Conservation (phyloP, 1,140 invertebrate genomes). For the Hylaeus volcanicus region DNA sequence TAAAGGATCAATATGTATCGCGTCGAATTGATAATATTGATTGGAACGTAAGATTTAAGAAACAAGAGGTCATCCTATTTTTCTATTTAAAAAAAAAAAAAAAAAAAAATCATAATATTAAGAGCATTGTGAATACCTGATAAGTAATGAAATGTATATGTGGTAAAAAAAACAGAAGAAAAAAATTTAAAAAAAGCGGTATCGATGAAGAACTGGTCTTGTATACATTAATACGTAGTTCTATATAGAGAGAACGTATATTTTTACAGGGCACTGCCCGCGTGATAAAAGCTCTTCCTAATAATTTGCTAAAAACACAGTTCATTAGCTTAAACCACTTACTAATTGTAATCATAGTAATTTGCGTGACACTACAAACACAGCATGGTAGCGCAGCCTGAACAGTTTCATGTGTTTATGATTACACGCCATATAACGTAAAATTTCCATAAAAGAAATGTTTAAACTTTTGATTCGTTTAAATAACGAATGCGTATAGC, state of each 20-base stretch:
- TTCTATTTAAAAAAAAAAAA: slow-evolving; percentile 59
- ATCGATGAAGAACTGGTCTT: slow-evolving; percentile 58
- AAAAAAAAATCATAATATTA: slow-evolving; percentile 42
- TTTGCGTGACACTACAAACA: slow-evolving; percentile 49
- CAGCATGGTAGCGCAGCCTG: slow-evolving; percentile 63
- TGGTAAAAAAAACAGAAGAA: neutral
- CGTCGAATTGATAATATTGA: slow-evolving; percentile 40
- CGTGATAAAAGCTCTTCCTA: slow-evolving; percentile 80
- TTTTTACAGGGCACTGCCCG: slow-evolving; percentile 79
- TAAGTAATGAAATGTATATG: slow-evolving; percentile 42
- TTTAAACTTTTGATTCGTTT: slow-evolving; percentile 11
- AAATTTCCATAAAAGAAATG: neutral
- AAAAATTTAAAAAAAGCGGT: neutral
- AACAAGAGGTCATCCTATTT: slow-evolving; percentile 52
- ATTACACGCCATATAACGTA: slow-evolving; percentile 12
- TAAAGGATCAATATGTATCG: slow-evolving; percentile 40
- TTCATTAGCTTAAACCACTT: slow-evolving; percentile 68
- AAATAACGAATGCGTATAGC: neutral
- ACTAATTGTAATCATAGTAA: slow-evolving; percentile 59
- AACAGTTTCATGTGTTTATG: slow-evolving; percentile 44
- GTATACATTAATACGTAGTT: slow-evolving; percentile 62
- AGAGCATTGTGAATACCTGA: slow-evolving; percentile 50
- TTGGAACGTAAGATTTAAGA: slow-evolving; percentile 32
- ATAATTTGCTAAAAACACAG: slow-evolving; percentile 68
- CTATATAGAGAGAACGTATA: slow-evolving; percentile 73